These are phyloP conservation scores for Gobiocypris rarus DNA, from an alignment of 2,113 vertebrate genomes.

Conservation along the genomic window DNA sequence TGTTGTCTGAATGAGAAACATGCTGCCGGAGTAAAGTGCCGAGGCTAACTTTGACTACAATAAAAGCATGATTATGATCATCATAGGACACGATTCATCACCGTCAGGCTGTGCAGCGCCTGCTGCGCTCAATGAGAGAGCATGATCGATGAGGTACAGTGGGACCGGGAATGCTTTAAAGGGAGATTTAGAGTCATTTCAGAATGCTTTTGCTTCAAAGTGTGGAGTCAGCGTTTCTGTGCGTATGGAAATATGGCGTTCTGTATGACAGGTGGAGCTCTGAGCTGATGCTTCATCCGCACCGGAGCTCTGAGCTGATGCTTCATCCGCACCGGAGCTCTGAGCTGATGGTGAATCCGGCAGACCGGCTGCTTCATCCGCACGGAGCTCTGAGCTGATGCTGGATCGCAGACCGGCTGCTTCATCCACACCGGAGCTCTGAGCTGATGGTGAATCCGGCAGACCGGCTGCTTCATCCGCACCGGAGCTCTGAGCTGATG, in stretches of 20 bases:
- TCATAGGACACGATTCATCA: not conserved
- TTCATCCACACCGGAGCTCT: no score
- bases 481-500: no score
- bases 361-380: no score
- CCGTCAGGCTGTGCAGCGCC: no score
- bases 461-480: no score
- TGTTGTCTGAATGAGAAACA: not conserved
- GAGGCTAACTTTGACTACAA: not conserved
- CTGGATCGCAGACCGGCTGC: no score
- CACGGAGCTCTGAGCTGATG: no score
- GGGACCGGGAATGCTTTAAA: not conserved
- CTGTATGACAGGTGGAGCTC: not conserved
- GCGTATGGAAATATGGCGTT: not conserved
- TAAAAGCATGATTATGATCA: not conserved
- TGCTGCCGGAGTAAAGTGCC: not conserved
- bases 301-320: no score
- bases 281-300: no score
- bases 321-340: no score
- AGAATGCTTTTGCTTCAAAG: slow-evolving; percentile 1
- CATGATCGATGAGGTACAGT: not conserved
- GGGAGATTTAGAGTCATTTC: slow-evolving; percentile 1
- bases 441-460: no score
- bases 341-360: no score
- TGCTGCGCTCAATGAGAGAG: not conserved
- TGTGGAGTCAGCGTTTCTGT: not conserved